Percentiles rank a stretch among this genome's conserved stretches.
Evolutionary conservation across 2,113 vertebrate species (phyloP).

Genomic region (Tetrao urogallus): DNA sequence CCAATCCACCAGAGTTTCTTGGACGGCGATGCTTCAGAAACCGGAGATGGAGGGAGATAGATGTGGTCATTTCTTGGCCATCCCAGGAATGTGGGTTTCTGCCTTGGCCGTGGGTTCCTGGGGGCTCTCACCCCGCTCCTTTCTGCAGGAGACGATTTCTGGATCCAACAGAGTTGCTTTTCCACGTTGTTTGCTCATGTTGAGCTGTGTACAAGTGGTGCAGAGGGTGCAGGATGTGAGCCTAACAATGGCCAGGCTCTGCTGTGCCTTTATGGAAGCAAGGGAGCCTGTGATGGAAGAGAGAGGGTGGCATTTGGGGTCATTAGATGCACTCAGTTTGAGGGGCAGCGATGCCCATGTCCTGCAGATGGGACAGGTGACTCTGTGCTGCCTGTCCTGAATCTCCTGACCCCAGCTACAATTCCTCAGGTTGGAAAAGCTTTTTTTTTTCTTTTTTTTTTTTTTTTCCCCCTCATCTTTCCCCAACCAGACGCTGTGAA

Average conservation of each 20-base stretch:
- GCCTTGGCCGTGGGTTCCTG: not conserved
- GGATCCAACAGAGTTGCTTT: not conserved
- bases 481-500: not conserved
- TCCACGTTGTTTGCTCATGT: not conserved
- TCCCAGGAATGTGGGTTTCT: constrained; percentile 39
- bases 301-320: constrained; percentile 12
- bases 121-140: not conserved
- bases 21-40: constrained; percentile 37
- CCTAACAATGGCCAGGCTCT: not conserved
- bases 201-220: not conserved
- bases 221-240: not conserved
- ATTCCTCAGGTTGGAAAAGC: not conserved
- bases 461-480: not conserved
- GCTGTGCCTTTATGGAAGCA: constrained; percentile 70
- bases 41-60: constrained; percentile 15
- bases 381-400: not conserved
- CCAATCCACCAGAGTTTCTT: not conserved
- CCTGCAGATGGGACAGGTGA: not conserved
- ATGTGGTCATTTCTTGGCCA: constrained; percentile 39
- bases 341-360: fast-evolving
- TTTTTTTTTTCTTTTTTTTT: not conserved
- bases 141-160: constrained; percentile 14
- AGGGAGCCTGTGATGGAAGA: constrained; percentile 26
- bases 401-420: not conserved
- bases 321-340: constrained; percentile 47